phyloP scores from a whole-genome alignment of 2,797 vertebrate species.

The Sebastes baramenuke region DNA sequence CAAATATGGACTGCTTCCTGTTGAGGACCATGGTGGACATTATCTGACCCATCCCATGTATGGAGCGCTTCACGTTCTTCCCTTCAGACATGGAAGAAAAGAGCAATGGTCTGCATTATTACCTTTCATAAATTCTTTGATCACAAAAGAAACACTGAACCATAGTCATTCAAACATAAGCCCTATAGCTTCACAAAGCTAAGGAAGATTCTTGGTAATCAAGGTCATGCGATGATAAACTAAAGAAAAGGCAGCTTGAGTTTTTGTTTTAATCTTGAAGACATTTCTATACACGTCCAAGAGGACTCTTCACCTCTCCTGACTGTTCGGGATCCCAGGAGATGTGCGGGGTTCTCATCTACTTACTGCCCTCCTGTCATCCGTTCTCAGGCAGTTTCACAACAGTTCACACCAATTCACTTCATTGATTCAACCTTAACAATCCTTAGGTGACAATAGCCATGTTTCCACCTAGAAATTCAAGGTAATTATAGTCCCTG shows the following conservation, averaged over 20 bases:
- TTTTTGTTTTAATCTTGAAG: background rate
- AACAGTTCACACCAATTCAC: no score
- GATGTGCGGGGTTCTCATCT: no score
- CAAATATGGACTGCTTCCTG: constrained; percentile 92
- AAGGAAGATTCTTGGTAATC: background rate
- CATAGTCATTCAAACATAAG: background rate
- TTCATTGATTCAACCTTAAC: no score
- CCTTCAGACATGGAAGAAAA: constrained; percentile 70
- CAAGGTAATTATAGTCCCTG: no score
- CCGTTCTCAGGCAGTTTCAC: no score
- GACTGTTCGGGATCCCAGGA: no score
- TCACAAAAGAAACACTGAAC: background rate
- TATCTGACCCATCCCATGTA: constrained; percentile 97
- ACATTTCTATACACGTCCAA: background rate
- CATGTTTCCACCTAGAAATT: no score
- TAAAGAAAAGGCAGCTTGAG: background rate
- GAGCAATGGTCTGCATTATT: background rate
- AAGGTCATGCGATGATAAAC: background rate
- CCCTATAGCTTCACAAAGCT: background rate
- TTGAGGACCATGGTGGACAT: constrained; percentile 98
- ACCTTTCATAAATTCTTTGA: background rate
- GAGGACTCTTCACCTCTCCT: no score
- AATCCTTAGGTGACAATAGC: no score
- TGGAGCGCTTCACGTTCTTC: constrained; percentile 93
- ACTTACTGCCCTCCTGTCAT: no score